Percentiles rank a stretch among this genome's conserved stretches.
phyloP scores from a whole-genome alignment of 2,113 vertebrate species.

The Hippotragus niger region DNA sequence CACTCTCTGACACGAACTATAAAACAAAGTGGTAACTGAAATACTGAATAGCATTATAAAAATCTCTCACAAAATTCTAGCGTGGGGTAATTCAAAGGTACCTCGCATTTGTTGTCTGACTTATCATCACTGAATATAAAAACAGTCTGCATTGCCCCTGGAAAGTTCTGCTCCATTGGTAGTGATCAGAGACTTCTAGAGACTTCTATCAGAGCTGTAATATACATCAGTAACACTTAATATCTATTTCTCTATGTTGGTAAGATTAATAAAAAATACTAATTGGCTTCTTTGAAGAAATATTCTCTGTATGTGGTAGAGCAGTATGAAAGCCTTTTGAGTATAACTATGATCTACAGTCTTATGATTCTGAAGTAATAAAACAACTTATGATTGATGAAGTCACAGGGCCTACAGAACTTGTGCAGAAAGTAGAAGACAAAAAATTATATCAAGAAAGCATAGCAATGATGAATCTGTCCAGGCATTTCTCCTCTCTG shows the following conservation, averaged over 20 bases:
- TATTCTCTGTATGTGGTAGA: not conserved
- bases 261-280: slow-evolving; percentile 38
- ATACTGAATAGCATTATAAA: not conserved
- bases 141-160: not conserved
- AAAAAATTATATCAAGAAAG: slow-evolving; percentile 71
- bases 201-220: not conserved
- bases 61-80: not conserved
- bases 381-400: slow-evolving; percentile 71
- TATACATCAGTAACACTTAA: not conserved
- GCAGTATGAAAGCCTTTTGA: slow-evolving; percentile 21
- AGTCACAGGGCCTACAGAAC: slow-evolving; percentile 46
- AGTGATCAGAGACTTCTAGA: not conserved
- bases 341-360: not conserved
- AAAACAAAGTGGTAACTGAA: not conserved
- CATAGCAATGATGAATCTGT: slow-evolving; percentile 71
- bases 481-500: slow-evolving; percentile 23
- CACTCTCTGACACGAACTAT: not conserved
- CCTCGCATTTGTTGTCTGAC: not conserved
- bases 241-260: not conserved
- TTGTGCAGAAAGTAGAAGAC: slow-evolving; percentile 66
- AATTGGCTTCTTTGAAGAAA: slow-evolving; percentile 25
- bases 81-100: not conserved
- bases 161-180: not conserved
- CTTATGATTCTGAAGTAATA: slow-evolving; percentile 56
- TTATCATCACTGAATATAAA: not conserved